Percentiles rank a stretch among this genome's conserved stretches.
phyloP scores from a whole-genome alignment of 92 coral and sea anemone genomes.

The Epizoanthus ramosus region DNA sequence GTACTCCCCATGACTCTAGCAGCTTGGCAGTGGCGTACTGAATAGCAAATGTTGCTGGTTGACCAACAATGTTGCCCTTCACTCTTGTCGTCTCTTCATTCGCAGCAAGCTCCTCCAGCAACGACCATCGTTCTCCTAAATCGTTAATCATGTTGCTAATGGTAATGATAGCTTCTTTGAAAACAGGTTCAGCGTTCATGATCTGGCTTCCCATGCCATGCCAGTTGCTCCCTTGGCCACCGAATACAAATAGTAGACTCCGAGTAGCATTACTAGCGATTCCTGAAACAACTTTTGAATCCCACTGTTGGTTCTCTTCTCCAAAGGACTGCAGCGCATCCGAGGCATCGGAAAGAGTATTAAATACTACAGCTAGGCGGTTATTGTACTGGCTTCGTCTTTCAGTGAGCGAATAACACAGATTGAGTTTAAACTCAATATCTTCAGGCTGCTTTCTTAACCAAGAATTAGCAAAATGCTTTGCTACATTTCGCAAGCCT shows the following conservation, averaged over 20 bases:
- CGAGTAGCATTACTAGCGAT: slow-evolving; percentile 17
- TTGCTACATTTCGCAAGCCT: slow-evolving; percentile 59
- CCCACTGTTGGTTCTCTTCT: slow-evolving; percentile 46
- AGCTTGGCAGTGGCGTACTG: slow-evolving; percentile 78
- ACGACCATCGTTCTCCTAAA: slow-evolving; percentile 65
- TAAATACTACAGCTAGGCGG: slow-evolving; percentile 71
- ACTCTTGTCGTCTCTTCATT: slow-evolving; percentile 52
- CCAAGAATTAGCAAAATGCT: slow-evolving; percentile 55
- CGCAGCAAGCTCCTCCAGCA: slow-evolving; percentile 61
- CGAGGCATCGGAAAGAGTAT: slow-evolving; percentile 63
- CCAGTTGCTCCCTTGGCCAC: slow-evolving; percentile 93
- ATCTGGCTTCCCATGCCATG: slow-evolving; percentile 83
- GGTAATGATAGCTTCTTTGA: slow-evolving; percentile 52
- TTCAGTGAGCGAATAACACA: slow-evolving; percentile 85
- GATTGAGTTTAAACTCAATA: slow-evolving; percentile 33
- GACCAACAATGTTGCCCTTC: slow-evolving; percentile 61
- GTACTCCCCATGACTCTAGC: slow-evolving; percentile 83
- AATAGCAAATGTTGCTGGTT: slow-evolving; percentile 82
- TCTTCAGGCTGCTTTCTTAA: slow-evolving; percentile 56
- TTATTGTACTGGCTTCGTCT: slow-evolving; percentile 72
- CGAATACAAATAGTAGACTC: slow-evolving; percentile 78
- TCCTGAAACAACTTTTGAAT: slow-evolving; percentile 53
- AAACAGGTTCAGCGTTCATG: slow-evolving; percentile 70
- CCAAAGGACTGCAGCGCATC: slow-evolving; percentile 53
- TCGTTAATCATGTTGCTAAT: slow-evolving; percentile 57